These are phyloP conservation scores for Ochotona princeps DNA, from an alignment of 2,113 vertebrate genomes.

Conservation along the genomic window DNA sequence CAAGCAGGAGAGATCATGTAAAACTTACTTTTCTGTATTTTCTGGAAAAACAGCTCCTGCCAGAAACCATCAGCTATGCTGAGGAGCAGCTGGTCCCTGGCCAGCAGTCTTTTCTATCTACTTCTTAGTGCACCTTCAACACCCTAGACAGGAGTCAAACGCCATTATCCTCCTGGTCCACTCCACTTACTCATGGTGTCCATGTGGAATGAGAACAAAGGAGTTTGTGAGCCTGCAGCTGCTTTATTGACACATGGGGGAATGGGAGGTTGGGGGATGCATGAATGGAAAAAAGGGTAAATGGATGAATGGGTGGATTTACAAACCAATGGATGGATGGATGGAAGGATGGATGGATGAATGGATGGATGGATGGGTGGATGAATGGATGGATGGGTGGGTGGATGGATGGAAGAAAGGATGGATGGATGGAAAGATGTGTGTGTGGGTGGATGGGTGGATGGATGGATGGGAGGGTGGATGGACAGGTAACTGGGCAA, in stretches of 20 bases:
- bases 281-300: no score
- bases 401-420: no score
- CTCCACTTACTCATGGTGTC: not conserved
- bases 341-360: no score
- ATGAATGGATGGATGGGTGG: no score
- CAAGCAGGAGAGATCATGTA: not conserved
- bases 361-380: no score
- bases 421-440: no score
- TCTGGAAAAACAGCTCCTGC: conserved; percentile 28
- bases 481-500: not conserved
- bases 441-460: not conserved
- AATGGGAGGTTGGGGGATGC: no score
- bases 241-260: no score
- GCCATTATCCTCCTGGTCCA: not conserved
- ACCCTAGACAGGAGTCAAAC: not conserved
- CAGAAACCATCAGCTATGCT: not conserved
- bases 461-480: not conserved
- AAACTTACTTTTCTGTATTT: conserved; percentile 12
- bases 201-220: not conserved
- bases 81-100: not conserved
- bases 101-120: not conserved
- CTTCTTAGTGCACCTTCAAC: not conserved
- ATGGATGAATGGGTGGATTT: no score
- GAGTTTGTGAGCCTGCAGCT: not conserved
- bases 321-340: no score